These are phyloP conservation scores for Palythoa heliodiscus DNA, from an alignment of 92 coral and sea anemone species.

Conservation along the genomic window DNA sequence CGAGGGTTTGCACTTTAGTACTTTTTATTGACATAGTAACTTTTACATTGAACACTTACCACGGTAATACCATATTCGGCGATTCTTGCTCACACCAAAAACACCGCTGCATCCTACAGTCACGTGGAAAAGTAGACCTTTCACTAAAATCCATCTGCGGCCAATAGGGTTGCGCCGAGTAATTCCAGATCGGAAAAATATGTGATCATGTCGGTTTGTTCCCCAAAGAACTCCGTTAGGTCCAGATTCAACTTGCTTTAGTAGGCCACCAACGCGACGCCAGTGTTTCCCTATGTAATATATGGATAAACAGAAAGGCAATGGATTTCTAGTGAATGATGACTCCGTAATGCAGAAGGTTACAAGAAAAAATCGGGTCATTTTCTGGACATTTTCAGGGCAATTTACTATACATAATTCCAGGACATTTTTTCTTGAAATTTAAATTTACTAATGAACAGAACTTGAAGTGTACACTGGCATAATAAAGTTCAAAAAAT, in stretches of 20 bases:
- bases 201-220: neutral
- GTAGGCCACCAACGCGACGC: neutral
- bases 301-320: too few species aligned
- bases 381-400: too few species aligned
- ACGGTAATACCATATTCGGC: neutral
- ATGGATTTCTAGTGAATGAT: too few species aligned
- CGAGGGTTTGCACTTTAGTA: too few species aligned
- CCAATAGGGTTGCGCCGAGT: slow-evolving; percentile 35
- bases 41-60: neutral
- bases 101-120: slow-evolving; percentile 25
- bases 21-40: neutral
- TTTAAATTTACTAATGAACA: too few species aligned
- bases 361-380: too few species aligned
- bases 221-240: slow-evolving; percentile 1
- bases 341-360: too few species aligned
- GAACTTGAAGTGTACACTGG: too few species aligned
- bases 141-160: slow-evolving; percentile 16
- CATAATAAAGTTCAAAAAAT: too few species aligned
- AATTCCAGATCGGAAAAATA: slow-evolving; percentile 27
- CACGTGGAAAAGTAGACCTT: slow-evolving; percentile 1
- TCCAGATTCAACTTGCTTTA: slow-evolving; percentile 2
- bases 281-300: neutral
- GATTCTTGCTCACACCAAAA: neutral
- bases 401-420: too few species aligned
- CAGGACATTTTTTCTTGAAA: too few species aligned